Base-by-base conservation (phyloP, 2,888 invertebrate species). In the Acrocyrtus sp. region DNA sequence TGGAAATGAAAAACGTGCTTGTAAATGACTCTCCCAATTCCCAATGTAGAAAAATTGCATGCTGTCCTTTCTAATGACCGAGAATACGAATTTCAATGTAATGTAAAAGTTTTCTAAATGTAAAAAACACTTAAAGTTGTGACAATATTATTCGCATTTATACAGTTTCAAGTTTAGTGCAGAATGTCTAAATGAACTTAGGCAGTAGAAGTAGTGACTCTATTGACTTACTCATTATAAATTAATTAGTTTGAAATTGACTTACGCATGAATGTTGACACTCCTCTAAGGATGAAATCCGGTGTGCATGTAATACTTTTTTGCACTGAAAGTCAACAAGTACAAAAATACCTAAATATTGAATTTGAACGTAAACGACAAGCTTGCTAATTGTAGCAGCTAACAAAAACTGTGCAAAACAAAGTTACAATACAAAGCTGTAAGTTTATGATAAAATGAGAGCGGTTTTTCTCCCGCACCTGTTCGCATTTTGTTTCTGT, bases 241-340 rank as follows among this genome's bases (percentile, higher is more conserved):
- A n/a, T n/a, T n/a, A n/a, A n/a, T n/a, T n/a, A 8, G 2, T 45
- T 4, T 22, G 22, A 29, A 39, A 10, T 24, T n/a, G 24, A 76
- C 78, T 75, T 78, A 77, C 77, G 48, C 78, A 78, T 21, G 67
- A 41, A 15, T 26, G 19, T 17, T 45, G 21, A 29, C 76, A 78
- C 22, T 73, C 75, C 3, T 51, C 51, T n/a, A 10, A 27, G 12
- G 26, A 68, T 10, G 53, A 22, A n/a, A 57, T 47, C 4, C 53
- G 63, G 27, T 21, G 60, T 12, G 50, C 43, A 15, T 75, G 75
- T 15, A 78, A 19, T n/a, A n/a, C n/a, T 22, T 73, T 73, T 39
- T 68, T 70, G 39, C 77, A 78, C 77, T 78, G 56, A 27, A 70
- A 62, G n/a, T 22, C 48, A 60, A 41, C n/a, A 54, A 19, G 48